Evolutionary conservation across 2,113 vertebrate genomes (phyloP).

Genomic region (Rhodinocichla rosea): DNA sequence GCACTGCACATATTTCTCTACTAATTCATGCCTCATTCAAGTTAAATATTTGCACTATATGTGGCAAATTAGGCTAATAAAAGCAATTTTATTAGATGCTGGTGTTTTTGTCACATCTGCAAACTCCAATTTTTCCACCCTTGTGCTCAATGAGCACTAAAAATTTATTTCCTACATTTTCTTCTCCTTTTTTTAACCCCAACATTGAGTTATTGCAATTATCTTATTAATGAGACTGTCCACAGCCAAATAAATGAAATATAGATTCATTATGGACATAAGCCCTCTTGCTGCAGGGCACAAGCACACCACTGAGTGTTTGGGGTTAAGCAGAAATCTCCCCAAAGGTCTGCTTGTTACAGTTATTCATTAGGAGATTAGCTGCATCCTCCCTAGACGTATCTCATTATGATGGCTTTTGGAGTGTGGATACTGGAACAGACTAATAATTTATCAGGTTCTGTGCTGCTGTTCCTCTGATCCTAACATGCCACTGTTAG

Average conservation of each 20-base stretch:
- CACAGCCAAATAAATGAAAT: slow-evolving; percentile 25
- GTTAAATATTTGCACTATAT: slow-evolving; percentile 47
- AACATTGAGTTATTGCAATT: slow-evolving; percentile 19
- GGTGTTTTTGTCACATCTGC: slow-evolving; percentile 29
- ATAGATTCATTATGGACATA: slow-evolving; percentile 42
- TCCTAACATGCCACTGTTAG: neutral
- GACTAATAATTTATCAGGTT: slow-evolving; percentile 30
- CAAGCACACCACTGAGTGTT: neutral
- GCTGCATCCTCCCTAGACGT: neutral
- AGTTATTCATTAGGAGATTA: slow-evolving; percentile 47
- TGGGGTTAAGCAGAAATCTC: slow-evolving; percentile 31
- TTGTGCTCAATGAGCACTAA: neutral
- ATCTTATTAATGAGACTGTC: slow-evolving; percentile 45
- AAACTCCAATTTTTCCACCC: slow-evolving; percentile 2
- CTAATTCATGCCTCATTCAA: slow-evolving; percentile 56
- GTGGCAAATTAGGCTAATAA: slow-evolving; percentile 62
- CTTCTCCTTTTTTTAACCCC: neutral
- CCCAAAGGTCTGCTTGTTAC: slow-evolving; percentile 5
- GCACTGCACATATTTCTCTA: slow-evolving; percentile 36
- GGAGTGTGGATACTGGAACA: neutral
- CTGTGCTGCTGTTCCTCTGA: slow-evolving; percentile 4
- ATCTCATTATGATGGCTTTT: slow-evolving; percentile 21
- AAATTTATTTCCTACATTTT: neutral
- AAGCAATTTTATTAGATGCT: slow-evolving; percentile 27
- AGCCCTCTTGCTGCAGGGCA: slow-evolving; percentile 7